A percentile compares a stretch with the other conserved stretches of the same genome.
These are phyloP conservation scores for Falco berigora DNA, from an alignment of 2,797 vertebrate species.

Conservation along the genomic window DNA sequence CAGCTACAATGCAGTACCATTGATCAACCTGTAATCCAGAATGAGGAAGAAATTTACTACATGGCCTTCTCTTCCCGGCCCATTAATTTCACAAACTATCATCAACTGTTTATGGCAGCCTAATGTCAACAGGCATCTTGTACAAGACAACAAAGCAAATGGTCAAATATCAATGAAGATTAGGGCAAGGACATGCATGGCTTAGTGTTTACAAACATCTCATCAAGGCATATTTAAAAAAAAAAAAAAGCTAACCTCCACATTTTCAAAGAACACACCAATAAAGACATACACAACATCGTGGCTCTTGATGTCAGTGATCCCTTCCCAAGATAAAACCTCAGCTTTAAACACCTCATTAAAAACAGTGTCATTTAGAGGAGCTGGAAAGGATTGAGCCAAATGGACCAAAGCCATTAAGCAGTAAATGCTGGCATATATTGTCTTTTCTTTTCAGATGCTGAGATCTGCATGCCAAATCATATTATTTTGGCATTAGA, in stretches of 20 bases:
- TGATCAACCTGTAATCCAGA: slow-evolving; percentile 25
- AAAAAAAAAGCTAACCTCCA: background rate
- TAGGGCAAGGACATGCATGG: background rate
- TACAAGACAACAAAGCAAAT: background rate
- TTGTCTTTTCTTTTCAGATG: background rate
- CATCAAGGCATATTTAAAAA: background rate
- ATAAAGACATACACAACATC: background rate
- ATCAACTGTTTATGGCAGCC: slow-evolving; percentile 33
- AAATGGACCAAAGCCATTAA: background rate
- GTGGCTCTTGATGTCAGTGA: background rate
- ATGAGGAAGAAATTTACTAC: slow-evolving; percentile 11
- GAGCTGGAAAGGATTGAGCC: background rate
- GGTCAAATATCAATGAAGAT: background rate
- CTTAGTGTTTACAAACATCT: slow-evolving; percentile 9
- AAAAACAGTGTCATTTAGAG: background rate
- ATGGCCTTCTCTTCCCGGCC: background rate
- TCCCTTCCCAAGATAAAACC: background rate
- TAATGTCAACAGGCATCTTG: slow-evolving; percentile 26
- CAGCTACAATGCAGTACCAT: background rate
- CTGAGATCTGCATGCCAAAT: background rate
- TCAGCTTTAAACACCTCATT: background rate
- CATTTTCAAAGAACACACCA: background rate
- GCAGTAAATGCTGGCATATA: background rate
- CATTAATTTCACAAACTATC: slow-evolving; percentile 20
- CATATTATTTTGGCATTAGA: background rate